These are phyloP conservation scores for Drosophila auraria DNA, from an alignment of 1,140 invertebrate species.

Conservation along the genomic window DNA sequence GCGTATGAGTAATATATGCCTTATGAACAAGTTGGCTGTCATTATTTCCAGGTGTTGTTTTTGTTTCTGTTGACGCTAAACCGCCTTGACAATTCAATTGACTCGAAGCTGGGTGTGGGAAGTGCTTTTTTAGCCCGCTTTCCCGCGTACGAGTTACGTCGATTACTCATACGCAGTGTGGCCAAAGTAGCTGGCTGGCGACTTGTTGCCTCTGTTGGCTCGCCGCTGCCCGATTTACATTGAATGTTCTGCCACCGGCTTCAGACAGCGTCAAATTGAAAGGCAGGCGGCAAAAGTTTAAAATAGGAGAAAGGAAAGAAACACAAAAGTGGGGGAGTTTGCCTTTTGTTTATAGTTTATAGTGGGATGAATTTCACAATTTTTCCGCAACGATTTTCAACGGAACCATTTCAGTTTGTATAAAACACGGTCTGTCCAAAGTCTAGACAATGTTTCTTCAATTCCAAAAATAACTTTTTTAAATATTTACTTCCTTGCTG, in stretches of 20 bases:
- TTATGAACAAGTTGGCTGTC: conserved; percentile 25
- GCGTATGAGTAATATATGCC: conserved; percentile 63
- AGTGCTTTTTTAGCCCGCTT: conserved; percentile 23
- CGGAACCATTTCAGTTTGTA: not conserved
- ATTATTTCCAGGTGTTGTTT: conserved; percentile 32
- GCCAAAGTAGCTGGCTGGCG: conserved; percentile 19
- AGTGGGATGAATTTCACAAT: not conserved
- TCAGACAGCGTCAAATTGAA: conserved; percentile 11
- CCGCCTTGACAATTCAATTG: conserved; percentile 51
- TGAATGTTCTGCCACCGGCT: conserved; percentile 3
- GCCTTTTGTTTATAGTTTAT: not conserved
- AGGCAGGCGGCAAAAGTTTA: not conserved
- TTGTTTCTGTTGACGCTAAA: conserved; percentile 20
- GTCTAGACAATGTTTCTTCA: conserved; percentile 5
- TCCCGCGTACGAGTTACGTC: conserved; percentile 8
- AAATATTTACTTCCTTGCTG: no score
- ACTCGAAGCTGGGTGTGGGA: conserved; percentile 41
- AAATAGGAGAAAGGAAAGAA: not conserved
- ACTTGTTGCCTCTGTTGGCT: conserved; percentile 15
- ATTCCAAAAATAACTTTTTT: not conserved
- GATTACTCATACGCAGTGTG: conserved; percentile 72
- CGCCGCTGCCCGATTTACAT: conserved; percentile 9
- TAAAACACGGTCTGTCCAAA: not conserved
- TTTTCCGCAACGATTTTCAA: not conserved
- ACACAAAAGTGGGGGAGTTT: conserved; percentile 5